Evolutionary conservation across 1,140 invertebrate species (phyloP).

Genomic region (Dryas iulia): DNA sequence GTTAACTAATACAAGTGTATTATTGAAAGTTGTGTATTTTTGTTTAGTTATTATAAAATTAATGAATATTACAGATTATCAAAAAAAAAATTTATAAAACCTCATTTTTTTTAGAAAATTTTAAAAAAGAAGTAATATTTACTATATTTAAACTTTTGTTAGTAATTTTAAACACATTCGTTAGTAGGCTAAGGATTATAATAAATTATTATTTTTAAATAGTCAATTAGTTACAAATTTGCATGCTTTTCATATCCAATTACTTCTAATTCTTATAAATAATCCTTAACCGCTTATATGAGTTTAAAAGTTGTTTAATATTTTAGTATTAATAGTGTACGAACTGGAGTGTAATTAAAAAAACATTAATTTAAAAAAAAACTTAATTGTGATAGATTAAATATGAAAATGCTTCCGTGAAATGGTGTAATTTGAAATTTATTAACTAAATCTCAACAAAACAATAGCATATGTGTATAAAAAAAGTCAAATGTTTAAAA

Average conservation of each 20-base stretch:
- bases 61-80: neutral
- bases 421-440: too few species aligned
- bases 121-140: neutral
- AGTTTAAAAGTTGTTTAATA: too few species aligned
- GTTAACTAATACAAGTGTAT: neutral
- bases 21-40: neutral
- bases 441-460: too few species aligned
- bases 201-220: neutral
- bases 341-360: too few species aligned
- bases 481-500: too few species aligned
- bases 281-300: neutral
- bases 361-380: too few species aligned
- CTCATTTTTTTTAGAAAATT: neutral
- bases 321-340: too few species aligned
- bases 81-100: neutral
- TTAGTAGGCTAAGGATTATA: neutral
- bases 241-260: neutral
- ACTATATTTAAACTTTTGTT: neutral
- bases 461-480: too few species aligned
- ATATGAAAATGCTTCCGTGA: too few species aligned
- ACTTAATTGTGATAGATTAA: too few species aligned
- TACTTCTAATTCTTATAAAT: neutral
- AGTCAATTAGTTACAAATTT: neutral
- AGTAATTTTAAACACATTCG: neutral
- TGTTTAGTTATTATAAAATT: neutral